A percentile compares a stretch with the other conserved stretches of the same genome.
Conservation (phyloP, 2,113 vertebrate species). For the Anoplopoma fimbria region DNA sequence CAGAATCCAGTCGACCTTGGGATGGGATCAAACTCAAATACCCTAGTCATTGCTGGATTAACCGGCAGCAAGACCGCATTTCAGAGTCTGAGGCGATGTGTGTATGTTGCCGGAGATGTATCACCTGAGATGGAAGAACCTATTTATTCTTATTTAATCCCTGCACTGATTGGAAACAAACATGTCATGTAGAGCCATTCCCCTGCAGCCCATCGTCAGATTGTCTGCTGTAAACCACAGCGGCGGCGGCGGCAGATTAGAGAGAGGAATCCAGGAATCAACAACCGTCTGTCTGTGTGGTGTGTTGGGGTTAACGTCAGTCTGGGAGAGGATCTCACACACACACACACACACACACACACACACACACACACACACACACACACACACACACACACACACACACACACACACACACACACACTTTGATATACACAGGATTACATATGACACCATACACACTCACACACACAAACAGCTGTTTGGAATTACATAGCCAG, state of each 20-base stretch:
- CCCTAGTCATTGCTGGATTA: constrained; percentile 51
- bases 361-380: constrained; percentile 47
- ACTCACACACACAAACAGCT: constrained; percentile 74
- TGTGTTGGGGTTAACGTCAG: constrained; percentile 48
- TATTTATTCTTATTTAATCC: constrained; percentile 71
- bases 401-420: neutral
- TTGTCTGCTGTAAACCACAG: constrained; percentile 66
- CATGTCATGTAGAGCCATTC: constrained; percentile 65
- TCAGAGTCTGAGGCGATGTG: constrained; percentile 13
- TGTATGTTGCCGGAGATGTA: constrained; percentile 32
- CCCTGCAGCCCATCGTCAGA: constrained; percentile 63
- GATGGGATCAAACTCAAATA: constrained; percentile 52
- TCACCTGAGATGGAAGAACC: constrained; percentile 72
- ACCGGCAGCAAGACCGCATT: constrained; percentile 51
- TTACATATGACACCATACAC: constrained; percentile 31
- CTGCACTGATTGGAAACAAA: constrained; percentile 74
- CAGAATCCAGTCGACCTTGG: constrained; percentile 65
- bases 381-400: constrained; percentile 37
- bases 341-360: neutral
- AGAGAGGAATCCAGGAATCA: constrained; percentile 75
- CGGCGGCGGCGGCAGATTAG: constrained; percentile 68
- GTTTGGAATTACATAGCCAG: constrained; percentile 72
- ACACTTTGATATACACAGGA: constrained; percentile 39
- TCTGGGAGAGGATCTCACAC: constrained; percentile 47
- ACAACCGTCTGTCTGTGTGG: constrained; percentile 69